Evolutionary conservation across 2,113 vertebrate species (phyloP), one percentile per base, ranked within the genome.

Genomic region (Mastomys coucha): DNA sequence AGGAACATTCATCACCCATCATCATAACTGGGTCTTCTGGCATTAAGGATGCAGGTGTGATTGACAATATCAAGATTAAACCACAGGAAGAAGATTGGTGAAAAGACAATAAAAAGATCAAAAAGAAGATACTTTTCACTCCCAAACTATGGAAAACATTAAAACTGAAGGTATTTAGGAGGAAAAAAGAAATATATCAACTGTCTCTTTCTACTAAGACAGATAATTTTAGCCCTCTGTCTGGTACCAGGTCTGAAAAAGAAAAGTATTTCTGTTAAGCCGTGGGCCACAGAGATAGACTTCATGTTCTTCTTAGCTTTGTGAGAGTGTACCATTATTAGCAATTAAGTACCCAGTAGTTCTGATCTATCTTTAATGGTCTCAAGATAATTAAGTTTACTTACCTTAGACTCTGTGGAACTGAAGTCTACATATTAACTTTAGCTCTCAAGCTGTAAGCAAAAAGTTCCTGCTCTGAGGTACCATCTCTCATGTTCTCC

Each of bases 351-450:
- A 33, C 39, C 3, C 84, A 93, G 42, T 96, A 89, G 7, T 73
- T 51, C 88, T 85, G 53, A 42, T 80, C 31, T 28, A 20, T 58
- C 56, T 96, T 39, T 72, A 56, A 58, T 95, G 22, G 39, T 65
- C 39, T 65, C 81, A 96, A 36, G 8, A 56, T 69, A 24, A 87
- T 73, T 86, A 56, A 88, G 26, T 24, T 95, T 93, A 93, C 97
- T 98, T 90, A 98, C 98, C 96, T 80, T 90, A n/a, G 19, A n/a
- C 51, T 92, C 3, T 10, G 86, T 33, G 91, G 76, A 96, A 72
- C 28, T 3, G 45, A 60, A 53, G 69, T 69, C 2, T 28, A 26
- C 2, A 31, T 81, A 6, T 95, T 97, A 90, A 31, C 36, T 89
- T 78, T 26, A 92, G 58, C 88, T 97, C 0, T 51, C n/a, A 72